phyloP scores from a whole-genome alignment of 2,888 invertebrate species.

The Chrysotoxum bicinctum region DNA sequence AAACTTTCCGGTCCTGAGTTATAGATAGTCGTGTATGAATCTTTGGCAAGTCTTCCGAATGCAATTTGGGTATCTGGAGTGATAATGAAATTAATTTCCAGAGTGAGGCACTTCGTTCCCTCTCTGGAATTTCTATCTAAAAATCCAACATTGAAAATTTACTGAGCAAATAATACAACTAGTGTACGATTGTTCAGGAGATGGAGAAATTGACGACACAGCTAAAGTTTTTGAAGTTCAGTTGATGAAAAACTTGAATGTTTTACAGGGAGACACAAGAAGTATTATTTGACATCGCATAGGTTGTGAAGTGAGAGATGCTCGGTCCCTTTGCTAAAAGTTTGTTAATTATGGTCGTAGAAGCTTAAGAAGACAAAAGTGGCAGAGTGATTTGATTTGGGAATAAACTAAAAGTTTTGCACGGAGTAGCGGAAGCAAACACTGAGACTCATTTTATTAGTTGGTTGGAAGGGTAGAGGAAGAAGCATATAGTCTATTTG shows the following conservation, averaged over 20 bases:
- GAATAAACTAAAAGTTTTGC: background rate
- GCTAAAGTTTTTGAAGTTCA: conserved; percentile 4
- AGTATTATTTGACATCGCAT: background rate
- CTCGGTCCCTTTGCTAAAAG: background rate
- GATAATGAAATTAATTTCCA: conserved; percentile 20
- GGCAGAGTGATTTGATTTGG: conserved; percentile 11
- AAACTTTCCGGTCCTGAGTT: background rate
- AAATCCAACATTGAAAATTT: background rate
- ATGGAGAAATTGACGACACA: background rate
- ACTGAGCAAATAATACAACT: background rate
- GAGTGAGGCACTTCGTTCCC: background rate
- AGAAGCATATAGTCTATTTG: background rate
- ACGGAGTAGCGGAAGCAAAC: background rate
- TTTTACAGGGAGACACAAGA: background rate
- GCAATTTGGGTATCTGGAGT: background rate
- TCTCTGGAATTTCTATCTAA: background rate
- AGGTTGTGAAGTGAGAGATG: background rate
- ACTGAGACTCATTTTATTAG: background rate
- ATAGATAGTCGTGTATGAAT: background rate
- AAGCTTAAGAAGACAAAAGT: background rate
- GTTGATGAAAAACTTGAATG: conserved; percentile 18
- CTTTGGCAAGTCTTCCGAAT: background rate
- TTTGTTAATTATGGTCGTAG: conserved; percentile 13
- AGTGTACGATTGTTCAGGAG: background rate
- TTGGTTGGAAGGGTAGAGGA: background rate